A percentile compares a stretch with the other conserved stretches of the same genome.
Evolutionary conservation across 2,888 invertebrate species (phyloP).

Genomic region (Buathra laborator): DNA sequence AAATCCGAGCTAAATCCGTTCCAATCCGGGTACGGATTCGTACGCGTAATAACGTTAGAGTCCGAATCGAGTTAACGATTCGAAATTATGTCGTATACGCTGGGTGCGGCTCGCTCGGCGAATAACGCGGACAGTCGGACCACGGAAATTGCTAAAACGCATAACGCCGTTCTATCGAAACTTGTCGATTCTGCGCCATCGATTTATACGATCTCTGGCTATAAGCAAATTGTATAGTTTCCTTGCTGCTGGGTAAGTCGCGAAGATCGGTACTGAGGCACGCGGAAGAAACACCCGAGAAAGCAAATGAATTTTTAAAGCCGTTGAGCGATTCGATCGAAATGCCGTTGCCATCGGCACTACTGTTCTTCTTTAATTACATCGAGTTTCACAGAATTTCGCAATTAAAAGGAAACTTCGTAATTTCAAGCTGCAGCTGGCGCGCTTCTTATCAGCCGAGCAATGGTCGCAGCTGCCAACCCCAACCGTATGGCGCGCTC

Average conservation of each 20-base stretch:
- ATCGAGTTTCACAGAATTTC: slow-evolving; percentile 68
- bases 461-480: slow-evolving; percentile 53
- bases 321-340: not conserved
- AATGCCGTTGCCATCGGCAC: not conserved
- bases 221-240: too few relatives aligned
- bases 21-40: slow-evolving; percentile 72
- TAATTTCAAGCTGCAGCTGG: slow-evolving; percentile 73
- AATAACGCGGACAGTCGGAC: not conserved
- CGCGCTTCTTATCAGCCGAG: slow-evolving; percentile 67
- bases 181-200: not conserved
- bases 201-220: not conserved
- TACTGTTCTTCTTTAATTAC: slow-evolving; percentile 73
- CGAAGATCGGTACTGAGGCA: not conserved
- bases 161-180: slow-evolving; percentile 1
- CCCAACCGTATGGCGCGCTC: not conserved
- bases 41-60: slow-evolving; percentile 72
- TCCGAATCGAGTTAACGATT: slow-evolving; percentile 73
- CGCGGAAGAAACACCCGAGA: not conserved
- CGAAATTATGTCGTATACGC: slow-evolving; percentile 62
- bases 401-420: slow-evolving; percentile 78
- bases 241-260: too few relatives aligned
- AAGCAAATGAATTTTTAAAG: not conserved
- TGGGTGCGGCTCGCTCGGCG: not conserved
- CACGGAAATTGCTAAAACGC: not conserved
- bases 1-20: slow-evolving; percentile 70